These are phyloP conservation scores for Odontamblyopus rebecca DNA, from an alignment of 2,797 vertebrate genomes.

Conservation along the genomic window DNA sequence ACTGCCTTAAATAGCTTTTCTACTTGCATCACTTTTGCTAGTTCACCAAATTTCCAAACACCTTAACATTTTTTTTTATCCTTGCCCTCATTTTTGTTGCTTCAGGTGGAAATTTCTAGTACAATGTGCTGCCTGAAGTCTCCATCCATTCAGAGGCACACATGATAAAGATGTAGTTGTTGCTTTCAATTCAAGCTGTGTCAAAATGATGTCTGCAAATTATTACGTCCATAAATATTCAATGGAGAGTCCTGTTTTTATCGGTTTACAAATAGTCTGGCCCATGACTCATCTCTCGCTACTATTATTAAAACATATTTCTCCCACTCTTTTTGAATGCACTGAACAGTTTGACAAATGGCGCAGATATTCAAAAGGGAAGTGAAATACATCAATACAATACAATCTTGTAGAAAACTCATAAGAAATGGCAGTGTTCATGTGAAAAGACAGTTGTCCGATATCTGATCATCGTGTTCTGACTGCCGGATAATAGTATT, in stretches of 20 bases:
- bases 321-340: not conserved
- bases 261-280: not conserved
- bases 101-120: not conserved
- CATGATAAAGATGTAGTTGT: not conserved
- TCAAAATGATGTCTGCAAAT: constrained; percentile 10
- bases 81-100: not conserved
- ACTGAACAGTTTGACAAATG: constrained; percentile 1
- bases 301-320: constrained; percentile 8
- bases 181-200: constrained; percentile 12
- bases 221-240: constrained; percentile 26
- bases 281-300: constrained; percentile 11
- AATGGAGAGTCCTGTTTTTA: constrained; percentile 3
- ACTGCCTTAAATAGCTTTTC: no score
- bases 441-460: constrained; percentile 27
- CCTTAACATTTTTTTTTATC: no score
- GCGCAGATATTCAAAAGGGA: constrained; percentile 13
- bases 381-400: constrained; percentile 18
- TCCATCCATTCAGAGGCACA: not conserved
- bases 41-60: no score
- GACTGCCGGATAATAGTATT: constrained; percentile 29
- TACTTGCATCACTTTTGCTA: no score
- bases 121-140: not conserved
- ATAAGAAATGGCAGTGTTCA: constrained; percentile 23
- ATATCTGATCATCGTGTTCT: constrained; percentile 24
- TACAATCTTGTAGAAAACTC: constrained; percentile 31